These are phyloP conservation scores for Plodia interpunctella DNA, from an alignment of 1,140 invertebrate genomes.

Conservation along the genomic window DNA sequence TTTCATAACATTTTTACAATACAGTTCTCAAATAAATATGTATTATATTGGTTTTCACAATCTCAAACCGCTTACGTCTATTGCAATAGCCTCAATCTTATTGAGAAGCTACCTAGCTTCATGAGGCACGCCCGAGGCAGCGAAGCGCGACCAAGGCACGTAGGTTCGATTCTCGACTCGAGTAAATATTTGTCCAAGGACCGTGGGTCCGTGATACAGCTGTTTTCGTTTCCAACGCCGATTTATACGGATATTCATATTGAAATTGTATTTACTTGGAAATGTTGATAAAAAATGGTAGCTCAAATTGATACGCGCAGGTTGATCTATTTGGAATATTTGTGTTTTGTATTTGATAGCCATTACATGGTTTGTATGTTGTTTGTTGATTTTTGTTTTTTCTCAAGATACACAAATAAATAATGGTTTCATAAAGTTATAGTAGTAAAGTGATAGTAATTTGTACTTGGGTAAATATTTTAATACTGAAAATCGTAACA, in stretches of 20 bases:
- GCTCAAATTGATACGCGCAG: background rate
- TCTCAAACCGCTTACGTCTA: background rate
- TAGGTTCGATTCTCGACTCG: slow-evolving; percentile 30
- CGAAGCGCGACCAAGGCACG: slow-evolving; percentile 36
- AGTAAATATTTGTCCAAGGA: slow-evolving; percentile 41
- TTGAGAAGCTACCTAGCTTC: slow-evolving; percentile 38
- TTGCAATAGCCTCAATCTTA: slow-evolving; percentile 13
- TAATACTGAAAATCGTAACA: too few species aligned
- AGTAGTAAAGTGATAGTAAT: too few species aligned
- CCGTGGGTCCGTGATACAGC: slow-evolving; percentile 9
- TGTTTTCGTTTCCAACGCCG: background rate
- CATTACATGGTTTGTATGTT: background rate
- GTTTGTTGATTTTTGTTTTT: background rate
- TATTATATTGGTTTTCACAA: too few species aligned
- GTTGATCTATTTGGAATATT: background rate
- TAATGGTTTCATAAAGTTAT: too few species aligned
- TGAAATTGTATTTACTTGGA: background rate
- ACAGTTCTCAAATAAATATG: too few species aligned
- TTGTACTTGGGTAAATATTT: too few species aligned
- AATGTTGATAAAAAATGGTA: background rate
- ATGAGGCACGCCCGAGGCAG: slow-evolving; percentile 28
- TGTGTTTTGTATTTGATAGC: background rate
- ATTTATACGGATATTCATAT: slow-evolving; percentile 9
- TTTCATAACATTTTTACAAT: too few species aligned
- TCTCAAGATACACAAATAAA: too few species aligned